Evolutionary conservation across 2,888 invertebrate species (phyloP).

Genomic region (Cremastobaeus sp.): DNA sequence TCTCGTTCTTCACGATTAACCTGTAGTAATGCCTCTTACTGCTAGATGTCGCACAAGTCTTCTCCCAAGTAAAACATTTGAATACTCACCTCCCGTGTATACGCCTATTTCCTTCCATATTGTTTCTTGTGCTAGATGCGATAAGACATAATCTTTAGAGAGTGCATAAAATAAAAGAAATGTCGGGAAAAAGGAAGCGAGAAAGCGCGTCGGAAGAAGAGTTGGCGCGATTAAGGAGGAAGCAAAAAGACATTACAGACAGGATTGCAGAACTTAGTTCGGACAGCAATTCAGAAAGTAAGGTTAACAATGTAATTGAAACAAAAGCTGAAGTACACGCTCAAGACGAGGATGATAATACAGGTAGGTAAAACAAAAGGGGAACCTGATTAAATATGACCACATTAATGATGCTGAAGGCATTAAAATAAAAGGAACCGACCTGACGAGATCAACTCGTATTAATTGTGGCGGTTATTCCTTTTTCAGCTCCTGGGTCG

Average conservation of each 20-base stretch:
- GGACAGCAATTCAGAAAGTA: too few species aligned
- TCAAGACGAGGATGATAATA: too few species aligned
- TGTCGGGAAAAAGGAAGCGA: not conserved
- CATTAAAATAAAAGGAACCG: conserved; percentile 11
- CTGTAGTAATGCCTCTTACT: conserved; percentile 17
- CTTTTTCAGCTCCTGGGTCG: not conserved
- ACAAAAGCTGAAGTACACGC: too few species aligned
- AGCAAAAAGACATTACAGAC: too few species aligned
- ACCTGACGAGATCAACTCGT: not conserved
- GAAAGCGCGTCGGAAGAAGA: not conserved
- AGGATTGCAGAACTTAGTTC: too few species aligned
- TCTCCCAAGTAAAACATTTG: conserved; percentile 2
- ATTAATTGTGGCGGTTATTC: conserved; percentile 11
- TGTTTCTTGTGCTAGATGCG: conserved; percentile 21
- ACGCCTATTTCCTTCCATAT: conserved; percentile 11
- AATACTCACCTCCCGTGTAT: not conserved
- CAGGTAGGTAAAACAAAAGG: not conserved
- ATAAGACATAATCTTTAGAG: not conserved
- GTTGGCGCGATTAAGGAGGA: too few species aligned
- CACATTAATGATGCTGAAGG: too few species aligned
- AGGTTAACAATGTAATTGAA: too few species aligned
- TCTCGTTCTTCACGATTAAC: too few species aligned
- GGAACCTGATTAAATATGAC: not conserved
- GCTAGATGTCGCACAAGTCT: too few species aligned
- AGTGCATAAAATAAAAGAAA: not conserved